Base-by-base conservation (phyloP, 2,888 invertebrate genomes). In the Cosmia pyralina region DNA sequence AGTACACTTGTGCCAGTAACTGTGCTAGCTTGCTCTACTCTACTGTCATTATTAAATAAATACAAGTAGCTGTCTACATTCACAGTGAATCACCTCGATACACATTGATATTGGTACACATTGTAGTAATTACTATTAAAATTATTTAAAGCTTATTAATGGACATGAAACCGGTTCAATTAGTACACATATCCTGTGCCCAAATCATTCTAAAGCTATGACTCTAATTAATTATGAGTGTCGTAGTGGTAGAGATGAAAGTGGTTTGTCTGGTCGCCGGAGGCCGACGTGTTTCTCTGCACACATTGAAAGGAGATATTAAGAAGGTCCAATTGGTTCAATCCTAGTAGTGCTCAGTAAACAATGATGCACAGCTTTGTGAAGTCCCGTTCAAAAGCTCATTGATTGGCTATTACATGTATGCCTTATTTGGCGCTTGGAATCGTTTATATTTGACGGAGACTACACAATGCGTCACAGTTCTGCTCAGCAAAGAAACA, bases 171-270 rank as follows among this genome's bases (percentile, higher is more conserved):
- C 81, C 52, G 34, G 82, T 82, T 65, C 19, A 53, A 38, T 76
- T 81, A 69, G 63, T 48, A 50, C 66, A 81, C 71, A 81, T 74
- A 81, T 82, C 81, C 81, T 81, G 82, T 71, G 78, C 74, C 52
- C 11, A 68, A 81, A 58, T 69, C 1, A 60, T 28, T 74, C 41
- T 52, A 41, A 59, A 66, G 62, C 68, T 73, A 57, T 81, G 79
- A 72, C 69, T 76, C 48, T 83, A 81, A 78, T 78, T 77, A 81
- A 69, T 79, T 82, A 79, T 59, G 48, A 74, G 75, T 78, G 73
- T 82, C 73, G 77, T 69, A 58, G 76, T 58, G 53, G 72, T 82
- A 65, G 63, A 85, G 85, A 85, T 82, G 85, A 85, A 85, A 85
- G 85, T 85, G 85, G 85, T 85, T 74, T 72, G 80, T 64, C 77